Conservation (phyloP, 2,797 vertebrate species). For the Austrolebias charrua region DNA sequence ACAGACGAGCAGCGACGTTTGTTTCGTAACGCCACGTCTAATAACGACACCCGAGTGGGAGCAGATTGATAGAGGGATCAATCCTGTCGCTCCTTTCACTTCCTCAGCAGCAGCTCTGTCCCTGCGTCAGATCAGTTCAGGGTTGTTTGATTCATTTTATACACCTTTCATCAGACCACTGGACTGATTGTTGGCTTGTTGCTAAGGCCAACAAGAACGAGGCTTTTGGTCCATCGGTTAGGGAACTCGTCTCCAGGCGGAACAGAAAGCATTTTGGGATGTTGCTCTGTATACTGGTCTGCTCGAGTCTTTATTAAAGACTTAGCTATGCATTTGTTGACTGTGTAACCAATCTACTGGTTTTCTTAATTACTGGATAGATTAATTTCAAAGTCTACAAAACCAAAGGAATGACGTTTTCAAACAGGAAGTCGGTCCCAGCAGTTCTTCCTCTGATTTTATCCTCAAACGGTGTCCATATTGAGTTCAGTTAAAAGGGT, state of each 20-base stretch:
- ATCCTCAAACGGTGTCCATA: no score
- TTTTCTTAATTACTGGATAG: no score
- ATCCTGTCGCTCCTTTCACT: background rate
- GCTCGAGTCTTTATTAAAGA: slow-evolving; percentile 40
- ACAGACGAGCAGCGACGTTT: slow-evolving; percentile 37
- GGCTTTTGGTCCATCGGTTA: slow-evolving; percentile 13
- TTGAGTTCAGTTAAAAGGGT: no score
- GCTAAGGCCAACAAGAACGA: background rate
- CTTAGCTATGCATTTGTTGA: slow-evolving; percentile 32
- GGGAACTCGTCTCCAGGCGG: slow-evolving; percentile 9
- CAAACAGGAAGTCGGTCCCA: no score
- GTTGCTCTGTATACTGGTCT: slow-evolving; percentile 26
- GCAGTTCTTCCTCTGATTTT: no score
- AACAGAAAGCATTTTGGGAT: slow-evolving; percentile 31
- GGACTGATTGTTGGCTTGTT: background rate
- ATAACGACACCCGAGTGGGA: slow-evolving; percentile 16
- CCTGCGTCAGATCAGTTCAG: background rate
- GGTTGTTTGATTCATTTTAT: background rate
- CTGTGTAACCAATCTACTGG: no score
- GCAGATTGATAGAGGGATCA: slow-evolving; percentile 35
- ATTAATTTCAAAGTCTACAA: no score
- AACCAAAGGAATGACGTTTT: no score
- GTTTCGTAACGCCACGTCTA: slow-evolving; percentile 45
- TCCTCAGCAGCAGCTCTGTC: slow-evolving; percentile 2
- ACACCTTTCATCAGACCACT: background rate